Conservation (phyloP, 30 jellyfish, hydroid and myxozoan species). For the Turritopsis dohrnii region DNA sequence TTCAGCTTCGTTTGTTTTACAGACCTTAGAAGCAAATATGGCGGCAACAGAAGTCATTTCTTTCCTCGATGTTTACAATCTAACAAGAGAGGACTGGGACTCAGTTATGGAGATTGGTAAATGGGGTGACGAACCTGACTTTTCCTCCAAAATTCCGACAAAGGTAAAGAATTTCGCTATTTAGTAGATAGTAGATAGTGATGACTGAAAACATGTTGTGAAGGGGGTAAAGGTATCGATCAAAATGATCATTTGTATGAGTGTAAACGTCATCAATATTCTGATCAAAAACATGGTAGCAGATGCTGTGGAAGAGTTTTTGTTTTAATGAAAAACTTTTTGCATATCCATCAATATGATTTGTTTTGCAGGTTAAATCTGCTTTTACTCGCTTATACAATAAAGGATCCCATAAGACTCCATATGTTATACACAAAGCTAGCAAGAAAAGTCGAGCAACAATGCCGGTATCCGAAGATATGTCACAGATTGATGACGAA, state of each 20-base stretch:
- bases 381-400: slow-evolving; percentile 89
- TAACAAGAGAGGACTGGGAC: slow-evolving; percentile 97
- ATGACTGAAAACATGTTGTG: too few species aligned
- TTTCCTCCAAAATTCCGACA: slow-evolving; percentile 65
- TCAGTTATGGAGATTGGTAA: slow-evolving; percentile 70
- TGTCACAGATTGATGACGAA: slow-evolving; percentile 34
- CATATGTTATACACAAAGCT: slow-evolving; percentile 53
- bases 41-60: slow-evolving; percentile 65
- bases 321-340: not conserved
- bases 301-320: not conserved
- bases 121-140: slow-evolving; percentile 59
- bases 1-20: not conserved
- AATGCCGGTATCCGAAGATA: slow-evolving; percentile 27
- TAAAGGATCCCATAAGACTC: slow-evolving; percentile 71
- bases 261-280: too few species aligned
- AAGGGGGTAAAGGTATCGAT: too few species aligned
- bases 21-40: slow-evolving; percentile 62
- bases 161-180: slow-evolving; percentile 71
- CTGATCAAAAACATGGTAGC: too few species aligned
- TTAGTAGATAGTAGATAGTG: too few species aligned
- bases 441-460: slow-evolving; percentile 61
- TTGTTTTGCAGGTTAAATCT: slow-evolving; percentile 64
- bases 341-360: not conserved
- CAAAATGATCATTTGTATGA: too few species aligned
- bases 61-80: slow-evolving; percentile 60